phyloP scores from a whole-genome alignment of 2,797 vertebrate genomes.

The Molossus alvarezi region DNA sequence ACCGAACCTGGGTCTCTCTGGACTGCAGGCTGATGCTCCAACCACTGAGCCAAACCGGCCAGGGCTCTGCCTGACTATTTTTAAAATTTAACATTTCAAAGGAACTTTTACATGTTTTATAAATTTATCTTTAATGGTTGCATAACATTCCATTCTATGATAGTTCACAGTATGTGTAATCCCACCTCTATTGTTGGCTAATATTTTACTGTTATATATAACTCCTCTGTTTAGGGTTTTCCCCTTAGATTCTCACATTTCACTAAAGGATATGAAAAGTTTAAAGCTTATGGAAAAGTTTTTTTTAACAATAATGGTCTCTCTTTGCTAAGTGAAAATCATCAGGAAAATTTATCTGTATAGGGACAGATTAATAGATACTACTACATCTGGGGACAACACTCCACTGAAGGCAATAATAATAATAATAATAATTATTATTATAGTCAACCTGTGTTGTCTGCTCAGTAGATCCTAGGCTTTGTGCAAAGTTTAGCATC shows the following conservation, averaged over 20 bases:
- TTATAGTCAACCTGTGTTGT: not conserved
- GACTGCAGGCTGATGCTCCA: too few species aligned
- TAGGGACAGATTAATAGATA: not conserved
- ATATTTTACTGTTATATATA: constrained; percentile 10
- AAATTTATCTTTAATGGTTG: not conserved
- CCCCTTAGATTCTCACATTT: constrained; percentile 13
- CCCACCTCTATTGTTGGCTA: not conserved
- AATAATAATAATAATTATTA: not conserved
- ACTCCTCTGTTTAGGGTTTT: not conserved
- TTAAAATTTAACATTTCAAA: not conserved
- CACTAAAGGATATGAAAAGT: not conserved
- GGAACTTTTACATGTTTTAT: not conserved
- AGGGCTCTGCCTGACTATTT: not conserved
- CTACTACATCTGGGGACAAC: not conserved
- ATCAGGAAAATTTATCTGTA: constrained; percentile 3
- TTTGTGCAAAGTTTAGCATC: not conserved
- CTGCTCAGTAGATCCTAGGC: not conserved
- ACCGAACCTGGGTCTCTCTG: too few species aligned
- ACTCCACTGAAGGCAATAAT: not conserved
- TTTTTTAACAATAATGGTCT: not conserved
- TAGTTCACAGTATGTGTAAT: not conserved
- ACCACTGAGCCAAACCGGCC: too few species aligned
- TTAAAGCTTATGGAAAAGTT: not conserved
- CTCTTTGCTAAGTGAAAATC: constrained; percentile 18
- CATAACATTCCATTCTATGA: not conserved